phyloP scores from a whole-genome alignment of 2,888 invertebrate species.

The Lasioglossum lativentre region DNA sequence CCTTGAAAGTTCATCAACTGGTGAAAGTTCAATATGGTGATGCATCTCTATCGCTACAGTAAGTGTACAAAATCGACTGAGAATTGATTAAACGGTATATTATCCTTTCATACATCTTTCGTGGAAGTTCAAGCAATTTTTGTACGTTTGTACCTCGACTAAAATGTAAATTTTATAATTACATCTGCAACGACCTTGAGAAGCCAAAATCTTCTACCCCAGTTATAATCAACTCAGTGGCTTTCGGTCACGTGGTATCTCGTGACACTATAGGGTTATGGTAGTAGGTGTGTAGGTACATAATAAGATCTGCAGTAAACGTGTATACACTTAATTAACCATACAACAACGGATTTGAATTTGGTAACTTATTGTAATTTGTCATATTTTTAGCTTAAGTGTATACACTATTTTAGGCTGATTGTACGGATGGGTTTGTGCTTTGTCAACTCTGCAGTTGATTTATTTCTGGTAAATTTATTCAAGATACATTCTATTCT shows the following conservation, averaged over 20 bases:
- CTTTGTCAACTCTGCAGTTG: slow-evolving; percentile 56
- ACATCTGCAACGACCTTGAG: background rate
- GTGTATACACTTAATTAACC: slow-evolving; percentile 33
- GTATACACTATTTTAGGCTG: slow-evolving; percentile 13
- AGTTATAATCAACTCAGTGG: background rate
- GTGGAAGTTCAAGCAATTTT: background rate
- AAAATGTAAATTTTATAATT: too few relatives aligned
- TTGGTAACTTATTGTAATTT: background rate
- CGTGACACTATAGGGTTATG: background rate
- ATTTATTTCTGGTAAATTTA: slow-evolving; percentile 55
- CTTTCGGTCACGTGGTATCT: background rate
- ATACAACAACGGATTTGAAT: background rate
- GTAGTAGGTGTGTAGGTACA: background rate
- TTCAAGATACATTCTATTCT: slow-evolving; percentile 25
- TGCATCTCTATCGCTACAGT: too few relatives aligned
- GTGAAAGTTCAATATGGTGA: background rate
- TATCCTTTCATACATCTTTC: too few relatives aligned
- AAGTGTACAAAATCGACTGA: too few relatives aligned
- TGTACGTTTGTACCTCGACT: too few relatives aligned
- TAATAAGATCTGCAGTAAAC: background rate
- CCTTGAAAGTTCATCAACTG: background rate
- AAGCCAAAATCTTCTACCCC: slow-evolving; percentile 8
- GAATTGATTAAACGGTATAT: background rate
- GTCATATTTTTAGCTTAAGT: slow-evolving; percentile 20
- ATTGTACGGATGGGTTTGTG: slow-evolving; percentile 38